These are phyloP conservation scores for Iphiclides podalirius DNA, from an alignment of 2,888 invertebrate species.

Conservation along the genomic window DNA sequence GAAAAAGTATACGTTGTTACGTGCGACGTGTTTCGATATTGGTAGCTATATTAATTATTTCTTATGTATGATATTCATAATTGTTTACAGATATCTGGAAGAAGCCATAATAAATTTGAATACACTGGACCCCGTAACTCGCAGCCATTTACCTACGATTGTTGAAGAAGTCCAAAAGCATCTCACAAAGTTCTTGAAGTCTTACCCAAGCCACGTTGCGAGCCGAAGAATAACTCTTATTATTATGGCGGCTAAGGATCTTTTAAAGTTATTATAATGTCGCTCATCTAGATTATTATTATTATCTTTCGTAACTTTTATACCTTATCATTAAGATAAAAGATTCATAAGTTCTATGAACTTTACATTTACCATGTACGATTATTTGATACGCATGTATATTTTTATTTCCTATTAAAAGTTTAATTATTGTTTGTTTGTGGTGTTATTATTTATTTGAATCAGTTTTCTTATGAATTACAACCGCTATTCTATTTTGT, in stretches of 20 bases:
- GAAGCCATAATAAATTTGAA: conserved; percentile 91
- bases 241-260: conserved; percentile 80
- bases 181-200: conserved; percentile 48
- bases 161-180: conserved; percentile 87
- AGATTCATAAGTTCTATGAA: neutral
- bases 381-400: neutral
- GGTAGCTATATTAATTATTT: too few species aligned
- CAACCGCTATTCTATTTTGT: too few species aligned
- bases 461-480: too few species aligned
- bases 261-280: conserved; percentile 43
- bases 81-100: conserved; percentile 88
- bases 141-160: conserved; percentile 89
- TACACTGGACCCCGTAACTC: conserved; percentile 84
- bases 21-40: too few species aligned
- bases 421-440: conserved; percentile 1
- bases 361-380: conserved; percentile 2
- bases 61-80: too few species aligned
- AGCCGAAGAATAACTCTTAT: conserved; percentile 83
- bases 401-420: conserved; percentile 6
- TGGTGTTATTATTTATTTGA: neutral
- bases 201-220: conserved; percentile 85
- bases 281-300: conserved; percentile 27
- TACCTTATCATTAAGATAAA: conserved; percentile 1
- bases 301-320: neutral
- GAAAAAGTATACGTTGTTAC: too few species aligned